Evolutionary conservation across 2,888 invertebrate species (phyloP), one percentile per base, ranked within the genome.

Genomic region (Eristalinus aeneus): DNA sequence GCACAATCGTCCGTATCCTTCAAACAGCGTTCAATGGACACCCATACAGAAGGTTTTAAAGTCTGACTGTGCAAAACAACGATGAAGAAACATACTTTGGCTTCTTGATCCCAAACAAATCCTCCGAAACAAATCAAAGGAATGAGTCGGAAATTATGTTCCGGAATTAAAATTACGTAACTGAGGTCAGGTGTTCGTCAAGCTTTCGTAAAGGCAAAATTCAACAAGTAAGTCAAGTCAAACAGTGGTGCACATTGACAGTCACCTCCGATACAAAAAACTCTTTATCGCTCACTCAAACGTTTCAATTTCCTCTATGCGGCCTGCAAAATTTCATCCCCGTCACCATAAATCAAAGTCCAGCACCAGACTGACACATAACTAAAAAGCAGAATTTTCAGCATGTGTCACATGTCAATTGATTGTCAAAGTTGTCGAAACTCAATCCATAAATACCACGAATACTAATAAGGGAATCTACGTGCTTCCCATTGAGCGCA

Each of bases 391-490:
- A 68, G 34, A 22, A 34, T 32, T 32, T 11, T 22, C 53, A 53
- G 22, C 61, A 63, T 54, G 56, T 74, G 39, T 31, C 63, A 74
- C 73, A 64, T 56, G 64, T 74, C 73, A 74, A 34, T 23, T 4
- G 56, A 39, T 39, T 64, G 73, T 74, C 73, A 64, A 56, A 73
- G 32, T 54, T 73, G 54, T 73, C 34, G 20, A 61, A 73, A 64
- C 56, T 54, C 32, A 73, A 73, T 73, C 63, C 53, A 63, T 54
- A 74, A 64, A 64, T 39, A 74, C 27, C 73, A 36, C 27, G 54
- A 54, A 65, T 56, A 64, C 73, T 73, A 74, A 74, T 74, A 64
- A 74, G 23, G 23, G n/a, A 63, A 63, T 63, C 22, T 54, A 46
- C 22, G 31, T 20, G 20, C 39, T 27, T 72, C 39, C 34, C 60